A percentile compares a stretch with the other conserved stretches of the same genome.
These are phyloP conservation scores for Empidonax traillii DNA, from an alignment of 2,113 vertebrate genomes.

Conservation along the genomic window DNA sequence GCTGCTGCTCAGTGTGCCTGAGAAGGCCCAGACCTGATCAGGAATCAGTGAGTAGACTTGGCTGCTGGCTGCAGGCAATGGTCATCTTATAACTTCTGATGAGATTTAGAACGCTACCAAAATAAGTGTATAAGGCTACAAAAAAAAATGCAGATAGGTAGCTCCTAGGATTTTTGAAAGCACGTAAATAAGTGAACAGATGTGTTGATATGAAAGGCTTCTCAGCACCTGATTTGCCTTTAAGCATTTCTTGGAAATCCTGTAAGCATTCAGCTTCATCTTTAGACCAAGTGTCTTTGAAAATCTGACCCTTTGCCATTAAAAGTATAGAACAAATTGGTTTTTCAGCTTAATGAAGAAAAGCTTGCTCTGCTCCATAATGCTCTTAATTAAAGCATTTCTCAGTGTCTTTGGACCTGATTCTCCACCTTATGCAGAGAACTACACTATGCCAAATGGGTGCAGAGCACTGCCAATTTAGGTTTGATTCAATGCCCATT, in stretches of 20 bases:
- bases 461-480: slow-evolving; percentile 48
- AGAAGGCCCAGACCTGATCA: background rate
- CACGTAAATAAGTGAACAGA: background rate
- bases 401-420: slow-evolving; percentile 47
- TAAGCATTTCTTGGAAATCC: background rate
- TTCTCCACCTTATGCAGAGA: slow-evolving; percentile 56
- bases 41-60: background rate
- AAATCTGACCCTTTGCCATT: background rate
- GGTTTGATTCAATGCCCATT: slow-evolving; percentile 55
- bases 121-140: background rate
- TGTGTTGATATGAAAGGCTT: background rate
- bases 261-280: background rate
- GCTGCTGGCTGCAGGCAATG: background rate
- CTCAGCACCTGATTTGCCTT: background rate
- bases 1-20: background rate
- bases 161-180: background rate
- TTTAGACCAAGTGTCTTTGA: background rate
- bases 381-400: slow-evolving; percentile 51
- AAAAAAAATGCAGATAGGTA: background rate
- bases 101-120: background rate
- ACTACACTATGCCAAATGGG: slow-evolving; percentile 23
- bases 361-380: background rate
- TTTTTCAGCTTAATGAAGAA: slow-evolving; percentile 1
- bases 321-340: background rate
- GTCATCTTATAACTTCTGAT: background rate